phyloP scores from a whole-genome alignment of 2,797 vertebrate species.

The Oophaga sylvatica region DNA sequence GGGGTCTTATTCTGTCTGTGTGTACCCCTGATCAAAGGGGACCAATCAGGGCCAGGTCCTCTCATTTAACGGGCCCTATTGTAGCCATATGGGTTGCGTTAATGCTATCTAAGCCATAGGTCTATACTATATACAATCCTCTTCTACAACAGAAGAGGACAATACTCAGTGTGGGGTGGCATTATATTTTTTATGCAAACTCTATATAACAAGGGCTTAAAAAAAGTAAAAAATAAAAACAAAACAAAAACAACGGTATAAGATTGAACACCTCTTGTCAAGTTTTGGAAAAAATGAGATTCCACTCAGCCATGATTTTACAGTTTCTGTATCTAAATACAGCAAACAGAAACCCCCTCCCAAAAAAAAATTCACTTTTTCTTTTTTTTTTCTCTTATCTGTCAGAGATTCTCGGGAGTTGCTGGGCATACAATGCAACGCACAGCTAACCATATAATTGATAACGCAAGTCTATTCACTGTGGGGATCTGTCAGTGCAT shows the following conservation, averaged over 20 bases:
- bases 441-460: conserved; percentile 81
- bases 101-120: no score
- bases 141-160: not conserved
- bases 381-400: conserved; percentile 69
- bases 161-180: not conserved
- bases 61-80: not conserved
- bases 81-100: no score
- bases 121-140: not conserved
- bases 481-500: conserved; percentile 78
- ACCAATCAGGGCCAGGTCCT: not conserved
- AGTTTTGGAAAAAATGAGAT: not conserved
- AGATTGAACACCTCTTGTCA: not conserved
- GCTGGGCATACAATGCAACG: conserved; percentile 71
- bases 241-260: no score
- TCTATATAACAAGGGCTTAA: not conserved
- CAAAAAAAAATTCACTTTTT: conserved; percentile 68
- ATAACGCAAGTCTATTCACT: conserved; percentile 78
- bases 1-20: no score
- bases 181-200: not conserved
- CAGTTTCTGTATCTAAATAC: conserved; percentile 66
- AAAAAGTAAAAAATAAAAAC: not conserved
- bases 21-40: not conserved
- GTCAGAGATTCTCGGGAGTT: conserved; percentile 72
- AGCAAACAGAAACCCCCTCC: not conserved
- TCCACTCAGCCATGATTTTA: conserved; percentile 36